phyloP scores from a whole-genome alignment of 2,113 vertebrate species.

The Acanthochromis polyacanthus region DNA sequence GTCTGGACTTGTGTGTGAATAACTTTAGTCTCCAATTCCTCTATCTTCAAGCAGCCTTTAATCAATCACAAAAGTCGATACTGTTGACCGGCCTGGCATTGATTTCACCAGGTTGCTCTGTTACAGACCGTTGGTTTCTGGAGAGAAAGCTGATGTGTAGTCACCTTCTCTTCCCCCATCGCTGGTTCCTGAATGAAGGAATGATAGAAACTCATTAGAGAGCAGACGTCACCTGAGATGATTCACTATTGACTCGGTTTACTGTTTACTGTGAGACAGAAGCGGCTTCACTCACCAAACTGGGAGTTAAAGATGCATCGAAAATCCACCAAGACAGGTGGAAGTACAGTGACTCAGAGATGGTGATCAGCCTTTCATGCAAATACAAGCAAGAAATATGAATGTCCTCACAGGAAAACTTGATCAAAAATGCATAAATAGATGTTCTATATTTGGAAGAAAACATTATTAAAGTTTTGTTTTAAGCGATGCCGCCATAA shows the following conservation, averaged over 20 bases:
- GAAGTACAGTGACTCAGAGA: no score
- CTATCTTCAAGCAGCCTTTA: constrained; percentile 50
- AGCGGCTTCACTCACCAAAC: background rate
- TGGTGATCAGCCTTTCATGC: background rate
- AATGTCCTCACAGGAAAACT: no score
- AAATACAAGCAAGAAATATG: background rate
- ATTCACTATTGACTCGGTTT: constrained; percentile 11
- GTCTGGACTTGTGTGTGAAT: constrained; percentile 49
- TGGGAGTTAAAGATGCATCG: background rate
- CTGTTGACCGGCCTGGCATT: constrained; percentile 50
- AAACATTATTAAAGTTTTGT: no score
- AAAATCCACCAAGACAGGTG: background rate
- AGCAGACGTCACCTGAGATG: constrained; percentile 9
- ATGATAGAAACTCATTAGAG: constrained; percentile 57
- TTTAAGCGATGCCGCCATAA: no score
- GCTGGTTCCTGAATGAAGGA: constrained; percentile 23
- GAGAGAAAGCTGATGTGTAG: constrained; percentile 34
- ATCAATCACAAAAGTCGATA: constrained; percentile 66
- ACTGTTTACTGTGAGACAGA: constrained; percentile 17
- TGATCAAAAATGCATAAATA: no score
- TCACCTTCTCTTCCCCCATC: constrained; percentile 13
- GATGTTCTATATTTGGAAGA: no score
- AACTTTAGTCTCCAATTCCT: constrained; percentile 45
- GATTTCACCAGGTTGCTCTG: constrained; percentile 49
- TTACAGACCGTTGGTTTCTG: constrained; percentile 46